Conservation (phyloP, 2,113 vertebrate species). For the Ellobius talpinus region DNA sequence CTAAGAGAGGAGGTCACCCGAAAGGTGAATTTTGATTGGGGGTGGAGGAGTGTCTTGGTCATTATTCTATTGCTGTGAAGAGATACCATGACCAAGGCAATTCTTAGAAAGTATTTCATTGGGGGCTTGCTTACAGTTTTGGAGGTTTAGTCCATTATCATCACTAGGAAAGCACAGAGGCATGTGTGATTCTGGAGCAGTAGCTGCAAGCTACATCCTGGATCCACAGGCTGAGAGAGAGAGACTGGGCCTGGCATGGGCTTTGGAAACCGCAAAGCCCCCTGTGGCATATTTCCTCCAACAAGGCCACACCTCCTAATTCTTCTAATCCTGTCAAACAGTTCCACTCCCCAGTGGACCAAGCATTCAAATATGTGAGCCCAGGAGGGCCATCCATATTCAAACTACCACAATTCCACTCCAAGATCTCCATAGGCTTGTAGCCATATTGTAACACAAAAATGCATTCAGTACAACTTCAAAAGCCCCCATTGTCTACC, state of each 20-base stretch:
- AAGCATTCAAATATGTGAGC: neutral
- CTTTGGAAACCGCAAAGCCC: neutral
- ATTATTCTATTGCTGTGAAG: neutral
- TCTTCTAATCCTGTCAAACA: neutral
- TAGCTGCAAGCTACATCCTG: neutral
- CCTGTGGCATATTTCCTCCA: neutral
- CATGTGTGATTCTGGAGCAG: neutral
- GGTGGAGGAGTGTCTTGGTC: neutral
- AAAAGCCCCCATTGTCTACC: neutral
- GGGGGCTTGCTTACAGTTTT: neutral
- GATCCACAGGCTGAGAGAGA: neutral
- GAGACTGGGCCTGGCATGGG: neutral
- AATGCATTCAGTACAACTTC: neutral
- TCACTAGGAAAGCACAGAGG: neutral
- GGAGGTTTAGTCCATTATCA: neutral
- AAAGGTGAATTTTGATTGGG: constrained; percentile 39
- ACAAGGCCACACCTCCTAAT: neutral
- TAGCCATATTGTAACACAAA: neutral
- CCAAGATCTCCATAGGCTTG: neutral
- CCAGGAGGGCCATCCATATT: neutral
- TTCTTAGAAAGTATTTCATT: neutral
- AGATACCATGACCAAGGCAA: neutral
- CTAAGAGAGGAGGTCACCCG: neutral
- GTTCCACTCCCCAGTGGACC: neutral
- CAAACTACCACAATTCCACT: neutral